phyloP scores from a whole-genome alignment of 2,113 vertebrate species.

The Eptesicus fuscus region DNA sequence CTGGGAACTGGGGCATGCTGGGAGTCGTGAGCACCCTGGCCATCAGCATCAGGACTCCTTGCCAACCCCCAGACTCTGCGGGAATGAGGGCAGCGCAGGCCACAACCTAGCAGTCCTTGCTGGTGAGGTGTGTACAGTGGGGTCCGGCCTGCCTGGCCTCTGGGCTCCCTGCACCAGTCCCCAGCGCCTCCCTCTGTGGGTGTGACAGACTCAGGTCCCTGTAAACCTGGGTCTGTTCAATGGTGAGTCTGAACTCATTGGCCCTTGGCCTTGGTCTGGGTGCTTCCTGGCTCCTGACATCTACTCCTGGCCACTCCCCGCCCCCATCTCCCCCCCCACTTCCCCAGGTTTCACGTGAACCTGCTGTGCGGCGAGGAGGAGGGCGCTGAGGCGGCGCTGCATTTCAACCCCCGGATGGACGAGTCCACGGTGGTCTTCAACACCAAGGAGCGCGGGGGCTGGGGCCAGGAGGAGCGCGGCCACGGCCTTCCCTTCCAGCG shows the following conservation, averaged over 20 bases:
- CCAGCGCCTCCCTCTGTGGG: fast-evolving
- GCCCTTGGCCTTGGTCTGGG: too few relatives aligned
- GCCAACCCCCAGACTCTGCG: not conserved
- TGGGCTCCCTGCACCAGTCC: too few relatives aligned
- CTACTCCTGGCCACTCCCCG: fast-evolving
- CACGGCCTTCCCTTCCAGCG: constrained; percentile 74
- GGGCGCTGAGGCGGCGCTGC: constrained; percentile 62
- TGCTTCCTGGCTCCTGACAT: not conserved
- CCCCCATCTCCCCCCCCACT: fast-evolving
- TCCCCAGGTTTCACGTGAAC: constrained; percentile 77
- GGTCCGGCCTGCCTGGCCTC: fast-evolving
- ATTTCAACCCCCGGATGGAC: constrained; percentile 77
- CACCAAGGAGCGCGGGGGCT: constrained; percentile 70
- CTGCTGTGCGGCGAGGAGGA: constrained; percentile 70
- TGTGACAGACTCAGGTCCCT: not conserved
- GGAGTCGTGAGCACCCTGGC: not conserved
- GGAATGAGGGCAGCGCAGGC: too few relatives aligned
- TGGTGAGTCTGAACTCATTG: fast-evolving
- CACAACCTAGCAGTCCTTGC: fast-evolving
- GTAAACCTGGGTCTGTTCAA: not conserved
- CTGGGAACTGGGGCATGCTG: not conserved
- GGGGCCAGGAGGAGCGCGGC: constrained; percentile 82
- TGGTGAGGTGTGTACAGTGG: not conserved
- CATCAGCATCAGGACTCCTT: not conserved
- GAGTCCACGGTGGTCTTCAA: constrained; percentile 81